Conservation (phyloP, 2,797 vertebrate species). For the Melanotaenia boesemani region DNA sequence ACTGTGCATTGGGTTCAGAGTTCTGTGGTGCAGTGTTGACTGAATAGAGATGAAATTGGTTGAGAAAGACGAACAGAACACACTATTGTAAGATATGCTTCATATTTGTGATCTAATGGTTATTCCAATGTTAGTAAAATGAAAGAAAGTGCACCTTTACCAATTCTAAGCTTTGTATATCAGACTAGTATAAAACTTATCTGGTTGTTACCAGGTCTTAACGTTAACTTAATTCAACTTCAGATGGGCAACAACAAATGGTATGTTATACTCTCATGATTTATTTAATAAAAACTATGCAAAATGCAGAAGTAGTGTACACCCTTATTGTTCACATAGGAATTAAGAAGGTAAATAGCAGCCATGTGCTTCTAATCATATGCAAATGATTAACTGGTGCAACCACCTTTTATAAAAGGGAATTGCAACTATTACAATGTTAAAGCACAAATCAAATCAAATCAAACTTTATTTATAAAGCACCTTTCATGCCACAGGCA, state of each 20-base stretch:
- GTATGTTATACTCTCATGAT: no score
- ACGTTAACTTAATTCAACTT: neutral
- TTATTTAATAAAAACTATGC: neutral
- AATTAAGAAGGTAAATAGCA: neutral
- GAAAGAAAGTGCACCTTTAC: neutral
- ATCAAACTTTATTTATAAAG: no score
- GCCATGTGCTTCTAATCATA: neutral
- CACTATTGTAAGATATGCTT: neutral
- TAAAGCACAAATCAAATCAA: no score
- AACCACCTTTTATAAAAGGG: neutral
- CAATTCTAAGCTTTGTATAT: neutral
- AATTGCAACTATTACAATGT: no score
- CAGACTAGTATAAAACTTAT: neutral
- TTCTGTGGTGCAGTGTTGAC: constrained; percentile 7
- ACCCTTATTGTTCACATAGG: neutral
- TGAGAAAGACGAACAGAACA: constrained; percentile 3
- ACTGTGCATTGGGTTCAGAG: constrained; percentile 24
- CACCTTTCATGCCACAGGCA: no score
- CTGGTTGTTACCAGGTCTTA: neutral
- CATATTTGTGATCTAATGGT: neutral
- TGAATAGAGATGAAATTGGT: neutral
- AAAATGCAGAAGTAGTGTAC: neutral
- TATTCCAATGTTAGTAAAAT: neutral
- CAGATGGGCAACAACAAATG: neutral
- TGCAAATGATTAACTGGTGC: neutral